phyloP scores from a whole-genome alignment of 1,140 invertebrate genomes.

The Cyphomyrmex costatus region DNA sequence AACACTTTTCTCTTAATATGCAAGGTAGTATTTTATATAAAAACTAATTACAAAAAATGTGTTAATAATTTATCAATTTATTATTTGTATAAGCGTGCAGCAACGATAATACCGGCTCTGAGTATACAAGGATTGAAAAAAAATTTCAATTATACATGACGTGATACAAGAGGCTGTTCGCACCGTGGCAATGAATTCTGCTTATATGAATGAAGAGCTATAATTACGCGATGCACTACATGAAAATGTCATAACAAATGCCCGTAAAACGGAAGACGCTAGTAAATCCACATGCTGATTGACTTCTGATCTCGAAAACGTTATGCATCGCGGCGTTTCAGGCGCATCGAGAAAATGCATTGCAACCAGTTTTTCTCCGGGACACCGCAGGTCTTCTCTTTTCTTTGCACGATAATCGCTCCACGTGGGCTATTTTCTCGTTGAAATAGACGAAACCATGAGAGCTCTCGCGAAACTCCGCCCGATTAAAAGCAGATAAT shows the following conservation, averaged over 20 bases:
- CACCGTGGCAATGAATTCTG: background rate
- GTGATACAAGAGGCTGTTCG: background rate
- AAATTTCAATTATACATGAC: slow-evolving; percentile 23
- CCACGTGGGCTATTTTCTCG: background rate
- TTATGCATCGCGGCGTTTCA: background rate
- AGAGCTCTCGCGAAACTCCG: background rate
- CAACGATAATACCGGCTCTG: background rate
- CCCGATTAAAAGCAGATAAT: slow-evolving; percentile 17
- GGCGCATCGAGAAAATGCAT: slow-evolving; percentile 5
- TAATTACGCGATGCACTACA: slow-evolving; percentile 9
- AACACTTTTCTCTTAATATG: background rate
- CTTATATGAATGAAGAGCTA: background rate
- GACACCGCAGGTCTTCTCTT: background rate
- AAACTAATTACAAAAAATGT: background rate
- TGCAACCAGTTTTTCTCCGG: background rate
- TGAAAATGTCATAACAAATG: slow-evolving; percentile 40
- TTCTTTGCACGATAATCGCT: slow-evolving; percentile 34
- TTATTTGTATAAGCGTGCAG: background rate
- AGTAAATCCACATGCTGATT: slow-evolving; percentile 8
- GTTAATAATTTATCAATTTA: background rate
- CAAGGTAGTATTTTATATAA: background rate
- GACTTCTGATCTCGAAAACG: slow-evolving; percentile 33
- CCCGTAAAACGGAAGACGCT: slow-evolving; percentile 13
- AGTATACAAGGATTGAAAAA: background rate
- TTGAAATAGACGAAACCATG: background rate